Evolutionary conservation across 2,113 vertebrate species (phyloP).

Genomic region (pig (Sus scrofa)): DNA sequence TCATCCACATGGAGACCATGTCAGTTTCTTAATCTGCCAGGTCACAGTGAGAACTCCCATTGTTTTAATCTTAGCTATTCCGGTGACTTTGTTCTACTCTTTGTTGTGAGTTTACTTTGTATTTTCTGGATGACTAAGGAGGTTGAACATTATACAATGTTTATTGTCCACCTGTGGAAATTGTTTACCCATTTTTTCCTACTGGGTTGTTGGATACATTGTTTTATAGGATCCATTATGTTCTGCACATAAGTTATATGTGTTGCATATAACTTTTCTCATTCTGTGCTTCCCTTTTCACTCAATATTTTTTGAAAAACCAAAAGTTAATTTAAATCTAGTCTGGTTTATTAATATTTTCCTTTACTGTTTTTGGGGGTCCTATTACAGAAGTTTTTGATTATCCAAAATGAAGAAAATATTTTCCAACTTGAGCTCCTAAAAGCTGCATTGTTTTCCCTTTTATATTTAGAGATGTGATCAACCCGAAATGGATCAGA

Average conservation of each 20-base stretch:
- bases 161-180: neutral
- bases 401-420: slow-evolving; percentile 35
- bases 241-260: neutral
- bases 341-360: slow-evolving; percentile 28
- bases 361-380: neutral
- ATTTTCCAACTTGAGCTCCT: neutral
- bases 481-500: neutral
- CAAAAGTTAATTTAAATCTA: slow-evolving; percentile 23
- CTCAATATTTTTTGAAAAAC: neutral
- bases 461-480: neutral
- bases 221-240: neutral
- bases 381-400: neutral
- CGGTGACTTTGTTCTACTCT: neutral
- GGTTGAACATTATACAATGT: neutral
- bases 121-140: neutral
- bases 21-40: too few species aligned
- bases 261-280: neutral
- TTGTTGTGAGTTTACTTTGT: slow-evolving; percentile 23
- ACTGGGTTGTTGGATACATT: neutral
- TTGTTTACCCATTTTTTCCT: slow-evolving; percentile 11
- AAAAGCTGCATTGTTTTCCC: neutral
- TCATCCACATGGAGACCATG: too few species aligned
- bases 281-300: neutral
- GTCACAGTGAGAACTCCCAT: too few species aligned
- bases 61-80: neutral